These are phyloP conservation scores for Bellardia bayeri DNA, from an alignment of 2,888 invertebrate species.

Conservation along the genomic window DNA sequence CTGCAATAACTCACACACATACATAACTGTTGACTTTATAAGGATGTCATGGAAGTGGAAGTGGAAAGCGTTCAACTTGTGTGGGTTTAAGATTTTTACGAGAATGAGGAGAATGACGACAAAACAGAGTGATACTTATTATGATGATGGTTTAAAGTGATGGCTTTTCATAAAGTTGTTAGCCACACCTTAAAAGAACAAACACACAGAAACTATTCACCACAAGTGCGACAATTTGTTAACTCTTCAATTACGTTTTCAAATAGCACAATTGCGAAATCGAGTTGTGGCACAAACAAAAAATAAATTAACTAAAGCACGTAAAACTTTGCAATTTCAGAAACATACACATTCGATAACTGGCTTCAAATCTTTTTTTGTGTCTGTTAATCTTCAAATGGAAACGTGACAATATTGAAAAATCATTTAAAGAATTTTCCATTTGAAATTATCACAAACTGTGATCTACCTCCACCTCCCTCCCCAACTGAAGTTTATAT, in stretches of 20 bases:
- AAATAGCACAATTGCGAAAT: constrained; percentile 15
- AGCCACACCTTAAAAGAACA: constrained; percentile 59
- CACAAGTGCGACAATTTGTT: constrained; percentile 58
- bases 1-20: not conserved
- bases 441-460: constrained; percentile 49
- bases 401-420: constrained; percentile 82
- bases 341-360: not conserved
- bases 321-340: constrained; percentile 38
- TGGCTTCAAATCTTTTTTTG: constrained; percentile 15
- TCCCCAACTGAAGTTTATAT: not conserved
- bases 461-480: constrained; percentile 27
- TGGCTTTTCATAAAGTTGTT: constrained; percentile 28
- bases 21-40: not conserved
- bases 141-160: constrained; percentile 35
- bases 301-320: constrained; percentile 6
- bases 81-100: not conserved
- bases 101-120: not conserved
- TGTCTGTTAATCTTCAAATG: constrained; percentile 61
- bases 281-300: not conserved
- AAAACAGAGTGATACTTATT: constrained; percentile 7
- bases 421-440: constrained; percentile 60
- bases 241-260: constrained; percentile 47
- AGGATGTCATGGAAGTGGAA: not conserved
- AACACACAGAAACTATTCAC: constrained; percentile 20
- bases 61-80: not conserved